Percentiles rank a stretch among this genome's conserved stretches.
phyloP scores from a whole-genome alignment of 2,888 invertebrate species.

The Trichopoda pennipes region DNA sequence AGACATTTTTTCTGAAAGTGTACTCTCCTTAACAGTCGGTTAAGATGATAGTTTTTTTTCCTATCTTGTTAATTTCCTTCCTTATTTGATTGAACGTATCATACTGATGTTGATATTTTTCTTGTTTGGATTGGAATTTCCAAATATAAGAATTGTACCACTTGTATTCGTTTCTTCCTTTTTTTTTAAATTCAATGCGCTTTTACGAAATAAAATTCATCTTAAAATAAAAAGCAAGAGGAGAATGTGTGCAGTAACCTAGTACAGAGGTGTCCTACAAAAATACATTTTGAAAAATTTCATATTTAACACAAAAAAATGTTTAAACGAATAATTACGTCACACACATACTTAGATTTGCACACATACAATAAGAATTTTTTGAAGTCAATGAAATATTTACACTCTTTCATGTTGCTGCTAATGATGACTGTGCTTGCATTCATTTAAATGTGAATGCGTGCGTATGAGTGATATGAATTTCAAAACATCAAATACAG shows the following conservation, averaged over 20 bases:
- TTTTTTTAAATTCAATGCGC: slow-evolving; percentile 34
- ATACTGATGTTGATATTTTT: too few species aligned
- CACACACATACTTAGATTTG: slow-evolving; percentile 9
- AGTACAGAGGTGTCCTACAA: slow-evolving; percentile 46
- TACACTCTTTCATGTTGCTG: slow-evolving; percentile 39
- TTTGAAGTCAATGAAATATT: slow-evolving; percentile 60
- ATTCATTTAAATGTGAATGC: background rate
- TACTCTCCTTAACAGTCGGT: too few species aligned
- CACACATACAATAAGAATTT: slow-evolving; percentile 34
- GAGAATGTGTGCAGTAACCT: slow-evolving; percentile 1
- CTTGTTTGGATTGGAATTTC: slow-evolving; percentile 16
- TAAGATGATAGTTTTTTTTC: too few species aligned
- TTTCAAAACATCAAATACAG: slow-evolving; percentile 42
- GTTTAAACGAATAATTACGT: slow-evolving; percentile 25
- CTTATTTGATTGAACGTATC: too few species aligned
- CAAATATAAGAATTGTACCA: slow-evolving; percentile 25
- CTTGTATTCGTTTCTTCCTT: background rate
- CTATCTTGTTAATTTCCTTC: too few species aligned
- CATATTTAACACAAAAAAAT: slow-evolving; percentile 45
- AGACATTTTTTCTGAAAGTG: too few species aligned
- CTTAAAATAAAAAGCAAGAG: slow-evolving; percentile 8
- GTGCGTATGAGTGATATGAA: slow-evolving; percentile 39
- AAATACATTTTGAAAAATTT: background rate
- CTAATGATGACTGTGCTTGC: slow-evolving; percentile 12
- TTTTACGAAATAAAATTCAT: slow-evolving; percentile 23